Conservation (phyloP, 1,140 invertebrate species). For the Helicoverpa zea region DNA sequence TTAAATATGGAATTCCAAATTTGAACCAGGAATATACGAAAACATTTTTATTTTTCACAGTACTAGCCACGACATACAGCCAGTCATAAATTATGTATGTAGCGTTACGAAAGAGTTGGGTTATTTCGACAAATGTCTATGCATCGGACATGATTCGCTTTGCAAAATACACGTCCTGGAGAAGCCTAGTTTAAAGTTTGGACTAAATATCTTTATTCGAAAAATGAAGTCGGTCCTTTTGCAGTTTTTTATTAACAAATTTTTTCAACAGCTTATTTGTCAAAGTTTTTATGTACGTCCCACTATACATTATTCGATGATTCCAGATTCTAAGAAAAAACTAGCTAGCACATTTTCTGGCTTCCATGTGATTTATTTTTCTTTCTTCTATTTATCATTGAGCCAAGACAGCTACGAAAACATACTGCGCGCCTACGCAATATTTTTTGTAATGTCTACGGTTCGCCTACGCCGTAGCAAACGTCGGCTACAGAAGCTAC, state of each 20-base stretch:
- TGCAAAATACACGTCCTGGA: constrained; percentile 6
- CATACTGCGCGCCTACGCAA: not conserved
- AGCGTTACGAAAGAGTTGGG: constrained; percentile 7
- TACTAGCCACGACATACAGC: constrained; percentile 1
- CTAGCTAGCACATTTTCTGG: too few species aligned
- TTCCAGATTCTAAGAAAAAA: too few species aligned
- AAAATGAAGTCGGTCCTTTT: not conserved
- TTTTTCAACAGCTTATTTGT: too few species aligned
- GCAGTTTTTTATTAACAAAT: not conserved
- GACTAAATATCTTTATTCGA: not conserved
- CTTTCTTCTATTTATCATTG: too few species aligned
- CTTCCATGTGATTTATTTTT: too few species aligned
- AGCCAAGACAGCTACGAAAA: too few species aligned
- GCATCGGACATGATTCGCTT: constrained; percentile 14
- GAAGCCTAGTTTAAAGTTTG: not conserved
- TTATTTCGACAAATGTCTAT: constrained; percentile 19
- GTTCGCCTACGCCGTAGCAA: not conserved
- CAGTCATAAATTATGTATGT: constrained; percentile 20
- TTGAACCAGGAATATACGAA: not conserved
- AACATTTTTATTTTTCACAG: constrained; percentile 16
- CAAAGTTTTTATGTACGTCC: too few species aligned
- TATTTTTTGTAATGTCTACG: not conserved
- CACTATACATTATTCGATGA: too few species aligned
- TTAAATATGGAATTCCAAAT: constrained; percentile 12
- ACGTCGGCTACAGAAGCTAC: not conserved